phyloP scores from a whole-genome alignment of 2,888 invertebrate genomes.

The Pollenia labialis region DNA sequence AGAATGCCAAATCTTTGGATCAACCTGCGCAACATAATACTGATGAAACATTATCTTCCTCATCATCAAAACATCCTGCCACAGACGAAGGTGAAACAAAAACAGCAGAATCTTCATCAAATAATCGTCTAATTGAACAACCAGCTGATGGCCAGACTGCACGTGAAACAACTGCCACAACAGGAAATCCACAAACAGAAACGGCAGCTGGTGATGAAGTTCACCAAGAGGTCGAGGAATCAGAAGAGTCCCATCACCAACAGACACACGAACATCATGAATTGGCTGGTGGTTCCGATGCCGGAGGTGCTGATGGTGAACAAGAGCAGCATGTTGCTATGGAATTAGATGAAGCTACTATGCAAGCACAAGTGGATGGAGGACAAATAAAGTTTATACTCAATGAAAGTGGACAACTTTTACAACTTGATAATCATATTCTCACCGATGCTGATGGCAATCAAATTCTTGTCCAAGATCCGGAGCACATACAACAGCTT shows the following conservation, averaged over 20 bases:
- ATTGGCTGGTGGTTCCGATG: constrained; percentile 72
- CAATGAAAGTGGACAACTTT: constrained; percentile 84
- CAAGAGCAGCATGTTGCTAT: constrained; percentile 82
- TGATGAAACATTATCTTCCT: constrained; percentile 62
- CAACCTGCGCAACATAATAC: constrained; percentile 68
- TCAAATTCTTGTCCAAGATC: constrained; percentile 84
- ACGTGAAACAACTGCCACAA: constrained; percentile 51
- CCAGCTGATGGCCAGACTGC: constrained; percentile 35
- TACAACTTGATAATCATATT: constrained; percentile 84
- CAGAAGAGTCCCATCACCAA: constrained; percentile 39
- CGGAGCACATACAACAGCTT: constrained; percentile 84
- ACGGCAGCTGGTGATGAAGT: constrained; percentile 52
- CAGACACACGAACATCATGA: constrained; percentile 62
- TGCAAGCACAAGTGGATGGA: constrained; percentile 84
- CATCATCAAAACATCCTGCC: constrained; percentile 68
- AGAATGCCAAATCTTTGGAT: constrained; percentile 68
- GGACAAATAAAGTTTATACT: constrained; percentile 84
- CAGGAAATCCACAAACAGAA: constrained; percentile 43
- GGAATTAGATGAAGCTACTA: constrained; percentile 83
- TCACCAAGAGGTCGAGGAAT: constrained; percentile 52
- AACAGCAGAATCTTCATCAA: constrained; percentile 38
- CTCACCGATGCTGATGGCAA: constrained; percentile 84
- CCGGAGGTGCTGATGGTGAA: constrained; percentile 72
- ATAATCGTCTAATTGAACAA: constrained; percentile 42
- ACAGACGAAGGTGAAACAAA: constrained; percentile 60